Base-by-base conservation (phyloP, 2,797 vertebrate genomes). In the Rhincodon typus region DNA sequence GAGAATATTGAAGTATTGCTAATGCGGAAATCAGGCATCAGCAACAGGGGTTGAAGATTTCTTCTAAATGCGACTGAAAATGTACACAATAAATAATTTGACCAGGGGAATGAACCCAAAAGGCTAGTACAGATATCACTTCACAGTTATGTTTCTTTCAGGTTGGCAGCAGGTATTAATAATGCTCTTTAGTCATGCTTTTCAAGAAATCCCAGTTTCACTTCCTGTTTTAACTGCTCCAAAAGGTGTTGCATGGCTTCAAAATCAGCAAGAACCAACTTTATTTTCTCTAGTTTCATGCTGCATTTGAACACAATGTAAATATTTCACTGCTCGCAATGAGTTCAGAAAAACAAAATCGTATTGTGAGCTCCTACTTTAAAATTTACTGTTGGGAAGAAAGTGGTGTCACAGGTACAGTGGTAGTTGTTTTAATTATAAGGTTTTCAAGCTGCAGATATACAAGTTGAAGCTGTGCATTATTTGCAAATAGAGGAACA, bases 41-140 rank as follows among this genome's bases (percentile, higher is more conserved):
- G 90, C 38, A 93, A 42, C n/a, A 8, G 62, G 62, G 30, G 90
- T 13, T 42, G 90, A 67, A 91, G 62, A 42, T 93, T 69, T n/a
- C 94, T 95, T 95, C 57, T 25, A 66, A 91, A 13, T 95, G 94
- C 13, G 94, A 53, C 70, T 95, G 94, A 95, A 27, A 70, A 95
- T 46, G 2, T 57, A n/a, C 70, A 72, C 13, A 77, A 77, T 95
- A n/a, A 30, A 50, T 53, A 50, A 72, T 42, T 50, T 77, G 70
- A 95, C 46, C 13, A 34, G 46, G 17, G 27, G 88, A 91, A 91
- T 77, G 53, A 95, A 77, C 27, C 70, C 70, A 57, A 77, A 95
- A 50, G 53, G 72, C 50, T 95, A 77, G 53, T 53, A 77, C 70
- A 57, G 21, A 93, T 93, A 34, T 95, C 50, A 77, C 70, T 74